These are phyloP conservation scores for Plecotus auritus DNA, from an alignment of 2,113 vertebrate species.

Conservation along the genomic window DNA sequence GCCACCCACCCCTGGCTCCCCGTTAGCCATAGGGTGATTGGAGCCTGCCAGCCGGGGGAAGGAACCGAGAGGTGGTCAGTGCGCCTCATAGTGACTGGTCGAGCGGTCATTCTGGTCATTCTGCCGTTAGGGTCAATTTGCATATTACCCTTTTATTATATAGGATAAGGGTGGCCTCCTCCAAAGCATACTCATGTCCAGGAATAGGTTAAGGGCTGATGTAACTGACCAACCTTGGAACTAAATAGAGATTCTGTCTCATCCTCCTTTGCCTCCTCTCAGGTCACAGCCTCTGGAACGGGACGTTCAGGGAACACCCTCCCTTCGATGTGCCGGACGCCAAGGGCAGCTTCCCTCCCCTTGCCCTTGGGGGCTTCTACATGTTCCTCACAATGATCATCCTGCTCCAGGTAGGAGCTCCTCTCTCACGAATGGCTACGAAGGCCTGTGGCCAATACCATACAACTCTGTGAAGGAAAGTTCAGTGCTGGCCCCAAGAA, in stretches of 20 bases:
- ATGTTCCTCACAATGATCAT: conserved; percentile 98
- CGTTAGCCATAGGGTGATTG: too few relatives aligned
- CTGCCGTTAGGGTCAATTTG: too few relatives aligned
- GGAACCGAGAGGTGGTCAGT: too few relatives aligned
- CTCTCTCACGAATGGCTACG: neutral
- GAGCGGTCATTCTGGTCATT: too few relatives aligned
- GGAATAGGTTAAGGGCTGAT: neutral
- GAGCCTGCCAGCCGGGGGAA: too few relatives aligned
- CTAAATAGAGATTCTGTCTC: neutral
- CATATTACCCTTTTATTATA: neutral
- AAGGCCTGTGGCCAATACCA: neutral
- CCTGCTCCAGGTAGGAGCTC: conserved; percentile 89
- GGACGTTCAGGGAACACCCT: conserved; percentile 80
- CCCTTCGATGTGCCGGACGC: conserved; percentile 86
- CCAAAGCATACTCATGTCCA: neutral
- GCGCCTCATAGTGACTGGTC: too few relatives aligned
- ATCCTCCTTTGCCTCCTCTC: conserved; percentile 14
- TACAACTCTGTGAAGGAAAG: neutral
- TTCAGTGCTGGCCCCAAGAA: neutral
- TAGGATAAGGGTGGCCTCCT: neutral
- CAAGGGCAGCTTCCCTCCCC: conserved; percentile 78
- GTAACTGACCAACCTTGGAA: neutral
- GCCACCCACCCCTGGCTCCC: too few relatives aligned
- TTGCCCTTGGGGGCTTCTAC: conserved; percentile 86
- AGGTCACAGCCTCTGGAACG: conserved; percentile 90